A percentile compares a stretch with the other conserved stretches of the same genome.
phyloP scores from a whole-genome alignment of 2,113 vertebrate species.

The Coturnix japonica region DNA sequence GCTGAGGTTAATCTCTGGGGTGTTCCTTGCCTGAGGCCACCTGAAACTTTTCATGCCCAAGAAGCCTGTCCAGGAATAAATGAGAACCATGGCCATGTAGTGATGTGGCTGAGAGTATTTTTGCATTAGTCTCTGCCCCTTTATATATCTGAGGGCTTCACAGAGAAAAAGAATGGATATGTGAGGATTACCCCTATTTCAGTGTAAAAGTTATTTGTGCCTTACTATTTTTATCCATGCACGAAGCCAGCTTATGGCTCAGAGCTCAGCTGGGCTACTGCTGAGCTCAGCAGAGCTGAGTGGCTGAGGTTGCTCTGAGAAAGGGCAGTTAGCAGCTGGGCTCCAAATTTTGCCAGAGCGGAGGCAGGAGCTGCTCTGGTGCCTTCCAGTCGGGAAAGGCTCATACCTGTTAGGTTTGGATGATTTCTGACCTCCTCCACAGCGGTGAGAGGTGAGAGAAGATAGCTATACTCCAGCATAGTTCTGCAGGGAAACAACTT shows the following conservation, averaged over 20 bases:
- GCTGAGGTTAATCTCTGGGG: neutral
- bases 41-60: neutral
- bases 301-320: neutral
- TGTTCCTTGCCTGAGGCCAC: neutral
- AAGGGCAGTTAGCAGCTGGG: neutral
- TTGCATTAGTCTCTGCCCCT: neutral
- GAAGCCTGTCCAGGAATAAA: neutral
- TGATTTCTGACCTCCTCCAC: neutral
- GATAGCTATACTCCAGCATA: neutral
- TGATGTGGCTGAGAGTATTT: neutral
- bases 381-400: neutral
- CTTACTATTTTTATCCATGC: neutral
- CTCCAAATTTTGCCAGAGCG: neutral
- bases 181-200: neutral
- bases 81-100: neutral
- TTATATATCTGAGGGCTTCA: neutral
- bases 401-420: neutral
- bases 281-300: slow-evolving; percentile 38
- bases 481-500: neutral
- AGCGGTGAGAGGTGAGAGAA: neutral
- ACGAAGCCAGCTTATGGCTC: slow-evolving; percentile 20
- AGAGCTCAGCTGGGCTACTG: slow-evolving; percentile 44
- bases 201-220: neutral
- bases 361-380: neutral
- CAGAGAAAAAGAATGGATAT: neutral